These are phyloP conservation scores for Macrochelys suwanniensis DNA, from an alignment of 2,797 vertebrate species.

Conservation along the genomic window DNA sequence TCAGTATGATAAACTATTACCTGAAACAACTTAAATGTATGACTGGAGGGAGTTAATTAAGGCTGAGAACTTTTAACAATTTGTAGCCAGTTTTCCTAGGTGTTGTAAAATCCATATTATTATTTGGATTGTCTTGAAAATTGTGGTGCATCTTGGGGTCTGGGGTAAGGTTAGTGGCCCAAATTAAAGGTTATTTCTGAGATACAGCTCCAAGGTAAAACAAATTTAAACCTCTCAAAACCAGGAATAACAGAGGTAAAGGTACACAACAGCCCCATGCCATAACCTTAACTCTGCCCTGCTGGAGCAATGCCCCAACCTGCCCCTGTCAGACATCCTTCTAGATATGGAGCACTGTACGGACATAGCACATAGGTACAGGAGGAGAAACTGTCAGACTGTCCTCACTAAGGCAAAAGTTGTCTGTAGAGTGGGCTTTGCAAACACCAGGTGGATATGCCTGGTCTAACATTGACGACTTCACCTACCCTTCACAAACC, in stretches of 20 bases:
- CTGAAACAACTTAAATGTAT: no score
- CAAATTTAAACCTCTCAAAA: not conserved
- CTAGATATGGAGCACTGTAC: no score
- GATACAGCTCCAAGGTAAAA: accelerated
- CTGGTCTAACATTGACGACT: no score
- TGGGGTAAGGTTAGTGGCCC: accelerated
- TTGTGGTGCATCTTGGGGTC: not conserved
- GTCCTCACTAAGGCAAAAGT: no score
- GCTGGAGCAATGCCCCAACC: not conserved
- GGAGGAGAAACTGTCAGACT: no score
- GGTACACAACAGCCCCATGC: not conserved
- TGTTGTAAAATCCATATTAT: accelerated
- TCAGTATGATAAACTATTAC: no score
- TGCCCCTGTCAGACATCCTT: not conserved
- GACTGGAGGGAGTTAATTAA: no score
- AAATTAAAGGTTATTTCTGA: accelerated
- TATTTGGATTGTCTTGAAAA: accelerated
- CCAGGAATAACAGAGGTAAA: no score
- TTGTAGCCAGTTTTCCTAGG: accelerated
- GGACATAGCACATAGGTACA: no score
- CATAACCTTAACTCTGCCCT: not conserved
- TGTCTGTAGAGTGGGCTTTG: no score
- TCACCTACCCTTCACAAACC: no score
- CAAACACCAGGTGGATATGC: no score
- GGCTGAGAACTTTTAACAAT: not conserved